Base-by-base conservation (phyloP, 92 coral and sea anemone species). In the Bergia sp. region DNA sequence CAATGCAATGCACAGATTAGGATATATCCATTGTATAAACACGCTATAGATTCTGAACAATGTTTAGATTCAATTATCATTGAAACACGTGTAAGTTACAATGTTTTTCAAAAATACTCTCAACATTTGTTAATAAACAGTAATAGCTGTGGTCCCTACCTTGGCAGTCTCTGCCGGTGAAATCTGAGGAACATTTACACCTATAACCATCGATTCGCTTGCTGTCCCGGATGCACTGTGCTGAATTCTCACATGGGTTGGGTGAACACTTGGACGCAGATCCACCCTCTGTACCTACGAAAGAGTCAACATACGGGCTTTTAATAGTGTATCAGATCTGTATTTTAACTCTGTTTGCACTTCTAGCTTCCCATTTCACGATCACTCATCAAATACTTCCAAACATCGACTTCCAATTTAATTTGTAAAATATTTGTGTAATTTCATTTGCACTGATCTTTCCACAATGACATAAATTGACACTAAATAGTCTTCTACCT, bases 81-180 rank as follows among this genome's bases (percentile, higher is more conserved):
- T 50, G 2, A 50, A 50, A 1, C 7, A 9, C 7, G 58, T 12
- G 18, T 53, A 0, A 12, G 58, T 12, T 53, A 3, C 9, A 53
- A 53, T 8, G 10, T 6, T 53, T 12, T 5, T 47, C 29, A 29
- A 8, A 12, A 53, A 53, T 8, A 53, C 58, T 2, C 58, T 53
- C 3, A 53, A 18, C 18, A 53, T 53, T 10, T 6, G 16, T 9
- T 50, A 50, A 50, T 11, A 9, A 11, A 2, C 6, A 72, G 7
- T 72, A 9, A 72, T 37, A 29, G 29, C 29, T 29, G 42, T 13
- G 58, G 3, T 58, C 29, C 29, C 38, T 90, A 97, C 99, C 99
- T 93, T 97, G 99, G 73, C 99, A 97, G 92, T 96, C 93, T 43
- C 96, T 87, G 37, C 99, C 99, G 13, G 98, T 95, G 88, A 97